A percentile compares a stretch with the other conserved stretches of the same genome.
Evolutionary conservation across 1,140 invertebrate genomes (phyloP).

Genomic region (Calosoma granatense): DNA sequence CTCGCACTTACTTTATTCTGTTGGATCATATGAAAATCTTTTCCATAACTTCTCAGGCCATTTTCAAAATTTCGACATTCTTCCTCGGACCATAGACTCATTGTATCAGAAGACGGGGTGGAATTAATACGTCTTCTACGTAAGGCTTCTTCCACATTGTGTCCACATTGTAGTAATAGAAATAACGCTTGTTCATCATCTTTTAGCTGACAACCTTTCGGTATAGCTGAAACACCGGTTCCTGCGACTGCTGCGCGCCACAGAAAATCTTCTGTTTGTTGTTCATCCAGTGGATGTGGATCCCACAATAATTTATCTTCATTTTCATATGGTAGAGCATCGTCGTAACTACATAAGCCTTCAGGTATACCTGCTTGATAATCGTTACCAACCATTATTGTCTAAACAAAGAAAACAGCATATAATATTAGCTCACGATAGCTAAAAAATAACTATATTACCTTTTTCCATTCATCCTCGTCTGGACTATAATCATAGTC

Average conservation of each 20-base stretch:
- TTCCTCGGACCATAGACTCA: conserved; percentile 93
- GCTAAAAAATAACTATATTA: conserved; percentile 15
- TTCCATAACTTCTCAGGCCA: conserved; percentile 84
- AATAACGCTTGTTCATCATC: conserved; percentile 94
- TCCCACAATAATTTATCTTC: conserved; percentile 93
- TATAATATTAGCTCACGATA: too few relatives aligned
- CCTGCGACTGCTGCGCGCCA: conserved; percentile 50
- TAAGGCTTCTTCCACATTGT: conserved; percentile 88
- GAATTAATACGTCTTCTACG: conserved; percentile 72
- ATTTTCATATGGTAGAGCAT: conserved; percentile 90
- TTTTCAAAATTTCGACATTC: conserved; percentile 96
- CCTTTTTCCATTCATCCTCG: conserved; percentile 65
- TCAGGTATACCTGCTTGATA: conserved; percentile 91
- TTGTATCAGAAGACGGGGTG: conserved; percentile 56
- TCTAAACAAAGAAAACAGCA: conserved; percentile 36
- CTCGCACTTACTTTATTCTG: conserved; percentile 84
- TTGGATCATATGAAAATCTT: conserved; percentile 93
- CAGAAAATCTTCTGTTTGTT: conserved; percentile 73
- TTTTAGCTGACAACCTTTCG: conserved; percentile 67
- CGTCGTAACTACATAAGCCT: conserved; percentile 82
- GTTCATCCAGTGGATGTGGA: conserved; percentile 62
- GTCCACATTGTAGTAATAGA: conserved; percentile 85
- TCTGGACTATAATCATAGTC: conserved; percentile 66
- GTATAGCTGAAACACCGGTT: conserved; percentile 44
- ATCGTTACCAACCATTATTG: conserved; percentile 91